phyloP scores from a whole-genome alignment of 2,113 vertebrate genomes.

The Echinops telfairi region DNA sequence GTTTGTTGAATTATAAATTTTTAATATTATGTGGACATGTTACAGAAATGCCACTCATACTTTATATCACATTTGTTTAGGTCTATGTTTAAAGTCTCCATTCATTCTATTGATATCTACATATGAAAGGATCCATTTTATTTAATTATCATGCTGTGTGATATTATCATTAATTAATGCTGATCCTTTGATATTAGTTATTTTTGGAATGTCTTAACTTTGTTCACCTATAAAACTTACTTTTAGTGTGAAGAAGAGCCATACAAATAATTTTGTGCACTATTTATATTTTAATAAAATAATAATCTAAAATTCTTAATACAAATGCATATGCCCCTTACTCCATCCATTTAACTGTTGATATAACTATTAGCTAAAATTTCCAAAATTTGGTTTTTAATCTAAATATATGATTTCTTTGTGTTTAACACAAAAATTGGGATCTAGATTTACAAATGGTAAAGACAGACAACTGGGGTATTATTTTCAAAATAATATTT shows the following conservation, averaged over 20 bases:
- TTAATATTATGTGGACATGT: neutral
- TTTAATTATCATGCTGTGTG: neutral
- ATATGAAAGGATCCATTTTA: neutral
- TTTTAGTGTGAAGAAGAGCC: neutral
- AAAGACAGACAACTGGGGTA: neutral
- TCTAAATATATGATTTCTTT: conserved; percentile 26
- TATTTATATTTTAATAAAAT: conserved; percentile 26
- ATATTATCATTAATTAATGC: neutral
- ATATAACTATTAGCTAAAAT: neutral
- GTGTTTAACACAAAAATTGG: neutral
- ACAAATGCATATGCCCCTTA: neutral
- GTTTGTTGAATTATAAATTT: neutral
- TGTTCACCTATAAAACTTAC: neutral
- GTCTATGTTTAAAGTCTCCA: neutral
- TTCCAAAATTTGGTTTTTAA: neutral
- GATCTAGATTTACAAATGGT: conserved; percentile 8
- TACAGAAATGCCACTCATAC: too few species aligned
- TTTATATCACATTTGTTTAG: neutral
- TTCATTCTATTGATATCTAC: neutral
- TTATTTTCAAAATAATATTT: conserved; percentile 34
- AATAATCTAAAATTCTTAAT: conserved; percentile 37
- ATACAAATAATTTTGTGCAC: neutral
- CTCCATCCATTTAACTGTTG: neutral
- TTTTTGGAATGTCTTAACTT: conserved; percentile 25
- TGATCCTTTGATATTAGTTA: neutral